These are phyloP conservation scores for Chroicocephalus ridibundus DNA, from an alignment of 2,113 vertebrate species.

Conservation along the genomic window DNA sequence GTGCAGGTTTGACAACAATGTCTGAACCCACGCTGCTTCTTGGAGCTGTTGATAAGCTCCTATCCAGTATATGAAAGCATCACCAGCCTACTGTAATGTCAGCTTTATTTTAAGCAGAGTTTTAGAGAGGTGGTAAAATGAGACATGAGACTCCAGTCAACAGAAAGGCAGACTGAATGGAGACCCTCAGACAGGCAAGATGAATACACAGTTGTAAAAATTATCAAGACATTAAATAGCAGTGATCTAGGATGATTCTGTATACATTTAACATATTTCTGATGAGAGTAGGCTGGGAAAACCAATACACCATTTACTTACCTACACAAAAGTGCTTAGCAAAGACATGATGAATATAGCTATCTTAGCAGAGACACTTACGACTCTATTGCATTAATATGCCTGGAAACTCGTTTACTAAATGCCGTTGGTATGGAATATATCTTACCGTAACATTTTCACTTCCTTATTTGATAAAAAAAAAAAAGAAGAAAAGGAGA, in stretches of 20 bases:
- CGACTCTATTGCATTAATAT: neutral
- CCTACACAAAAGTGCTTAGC: neutral
- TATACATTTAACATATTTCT: neutral
- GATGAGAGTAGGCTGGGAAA: neutral
- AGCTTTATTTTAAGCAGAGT: neutral
- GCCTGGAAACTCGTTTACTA: neutral
- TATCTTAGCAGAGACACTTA: neutral
- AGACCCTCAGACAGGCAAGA: neutral
- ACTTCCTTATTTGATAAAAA: neutral
- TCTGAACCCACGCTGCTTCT: neutral
- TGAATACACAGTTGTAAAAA: neutral
- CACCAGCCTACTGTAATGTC: neutral
- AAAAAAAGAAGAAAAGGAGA: neutral
- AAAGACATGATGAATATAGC: neutral
- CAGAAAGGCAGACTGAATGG: neutral
- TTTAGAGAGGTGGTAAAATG: neutral
- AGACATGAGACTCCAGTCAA: neutral
- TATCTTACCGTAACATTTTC: neutral
- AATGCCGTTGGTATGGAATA: neutral
- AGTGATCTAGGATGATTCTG: neutral
- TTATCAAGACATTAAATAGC: neutral
- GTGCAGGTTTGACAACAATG: neutral
- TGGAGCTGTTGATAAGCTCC: neutral
- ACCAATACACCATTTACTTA: constrained; percentile 24
- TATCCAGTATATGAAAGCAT: neutral